phyloP scores from a whole-genome alignment of 2,113 vertebrate genomes.

The Oncorhynchus mykiss region DNA sequence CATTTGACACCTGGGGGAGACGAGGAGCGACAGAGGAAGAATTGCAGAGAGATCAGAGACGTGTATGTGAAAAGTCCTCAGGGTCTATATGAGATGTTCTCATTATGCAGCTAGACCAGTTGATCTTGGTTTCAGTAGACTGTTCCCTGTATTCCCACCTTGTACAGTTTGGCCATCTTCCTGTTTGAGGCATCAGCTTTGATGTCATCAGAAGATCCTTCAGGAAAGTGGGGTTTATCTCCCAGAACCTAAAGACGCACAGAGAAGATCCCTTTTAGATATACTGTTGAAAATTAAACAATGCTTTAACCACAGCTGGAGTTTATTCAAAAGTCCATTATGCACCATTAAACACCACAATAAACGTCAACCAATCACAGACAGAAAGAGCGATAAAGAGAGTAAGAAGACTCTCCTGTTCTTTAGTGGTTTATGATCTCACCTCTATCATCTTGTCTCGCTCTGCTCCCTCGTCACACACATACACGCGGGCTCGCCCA shows the following conservation, averaged over 20 bases:
- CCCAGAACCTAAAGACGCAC: constrained; percentile 82
- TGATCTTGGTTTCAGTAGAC: not conserved
- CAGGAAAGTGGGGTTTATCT: constrained; percentile 84
- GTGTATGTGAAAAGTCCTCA: too few species aligned
- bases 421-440: not conserved
- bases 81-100: too few species aligned
- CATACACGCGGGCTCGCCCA: constrained; percentile 83
- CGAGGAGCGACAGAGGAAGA: not conserved
- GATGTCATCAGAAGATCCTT: constrained; percentile 74
- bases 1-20: constrained; percentile 84
- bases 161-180: constrained; percentile 93
- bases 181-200: constrained; percentile 85
- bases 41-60: not conserved
- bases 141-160: constrained; percentile 72
- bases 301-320: too few species aligned
- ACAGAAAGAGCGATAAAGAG: too few species aligned
- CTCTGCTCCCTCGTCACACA: constrained; percentile 87
- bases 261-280: not conserved
- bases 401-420: too few species aligned
- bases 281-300: not conserved
- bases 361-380: too few species aligned
- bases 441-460: constrained; percentile 90
- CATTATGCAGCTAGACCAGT: not conserved
- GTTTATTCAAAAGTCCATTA: too few species aligned
- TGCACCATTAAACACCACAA: too few species aligned